phyloP scores from a whole-genome alignment of 1,140 invertebrate genomes.

The Araneus ventricosus region DNA sequence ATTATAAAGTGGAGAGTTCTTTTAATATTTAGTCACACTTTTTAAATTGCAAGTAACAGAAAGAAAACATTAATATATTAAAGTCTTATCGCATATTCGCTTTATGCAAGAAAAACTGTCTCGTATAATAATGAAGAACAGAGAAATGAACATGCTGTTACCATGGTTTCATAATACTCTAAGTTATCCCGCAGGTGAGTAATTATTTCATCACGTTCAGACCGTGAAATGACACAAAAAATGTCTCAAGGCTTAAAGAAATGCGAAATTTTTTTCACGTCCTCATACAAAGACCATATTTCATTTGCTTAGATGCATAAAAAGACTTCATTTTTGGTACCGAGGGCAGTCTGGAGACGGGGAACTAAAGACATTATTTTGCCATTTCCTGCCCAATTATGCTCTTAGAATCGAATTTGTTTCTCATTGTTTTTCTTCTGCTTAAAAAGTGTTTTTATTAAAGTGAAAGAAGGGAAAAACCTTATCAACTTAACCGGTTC shows the following conservation, averaged over 20 bases:
- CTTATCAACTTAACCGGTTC: conserved; percentile 25
- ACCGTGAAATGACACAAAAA: neutral
- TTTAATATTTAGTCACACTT: neutral
- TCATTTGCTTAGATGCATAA: neutral
- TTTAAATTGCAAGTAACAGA: neutral
- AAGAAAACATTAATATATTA: neutral
- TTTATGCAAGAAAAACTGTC: neutral
- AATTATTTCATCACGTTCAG: conserved; percentile 23
- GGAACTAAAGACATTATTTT: conserved; percentile 44
- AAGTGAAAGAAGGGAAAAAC: neutral
- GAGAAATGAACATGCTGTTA: neutral
- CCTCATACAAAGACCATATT: neutral
- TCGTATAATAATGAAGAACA: neutral
- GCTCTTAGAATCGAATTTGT: conserved; percentile 44
- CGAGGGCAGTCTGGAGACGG: neutral
- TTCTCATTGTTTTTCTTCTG: conserved; percentile 2
- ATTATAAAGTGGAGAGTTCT: neutral
- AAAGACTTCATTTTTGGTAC: conserved; percentile 16
- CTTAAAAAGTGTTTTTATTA: conserved; percentile 29
- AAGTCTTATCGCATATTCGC: neutral
- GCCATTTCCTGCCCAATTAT: conserved; percentile 52
- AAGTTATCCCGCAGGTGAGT: conserved; percentile 5
- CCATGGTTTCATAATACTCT: neutral
- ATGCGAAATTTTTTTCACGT: neutral
- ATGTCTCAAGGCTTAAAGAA: neutral